Evolutionary conservation across 1,140 invertebrate species (phyloP), one percentile per base, ranked within the genome.

Genomic region (Papilio polyxenes): DNA sequence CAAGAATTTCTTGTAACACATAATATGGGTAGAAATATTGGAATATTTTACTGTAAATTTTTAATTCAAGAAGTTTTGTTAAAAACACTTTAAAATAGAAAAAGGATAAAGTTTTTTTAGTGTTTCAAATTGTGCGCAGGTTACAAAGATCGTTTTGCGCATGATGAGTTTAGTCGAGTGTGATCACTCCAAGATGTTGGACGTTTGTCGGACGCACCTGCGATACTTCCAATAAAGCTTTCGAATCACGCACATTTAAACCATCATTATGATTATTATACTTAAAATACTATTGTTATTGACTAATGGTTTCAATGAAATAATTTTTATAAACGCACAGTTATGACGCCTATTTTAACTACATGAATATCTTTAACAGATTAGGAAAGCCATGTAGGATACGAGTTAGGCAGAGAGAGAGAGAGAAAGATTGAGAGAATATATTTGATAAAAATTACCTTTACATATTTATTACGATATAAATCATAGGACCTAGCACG

Each of bases 101-200:
- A 56, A 56, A 31, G 2, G 23, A 31, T n/a, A 51, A 51, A 51
- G n/a, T 44, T 44, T 23, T 49, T 20, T 77, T 76, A 37, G 10
- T 31, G 10, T 49, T 15, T 20, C 13, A 75, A 51, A 53, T 31
- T 37, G 44, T 49, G 44, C 74, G 74, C 74, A 75, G 49, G 75
- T 56, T 15, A 49, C 9, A 3, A 51, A 15, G 13, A 9, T 49
- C 17, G 75, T 5, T 31, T 15, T 77, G 75, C 75, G 75, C 75
- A 77, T 77, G 75, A 51, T 49, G 3, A 49, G n/a, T 2, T 72
- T 11, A 77, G 75, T 77, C 75, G 75, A 77, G 75, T 77, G 75
- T 31, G 75, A 77, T 20, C 75, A 56, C 75, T 77, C 75, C 11
- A 31, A 13, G 10, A 77, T 9, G 49, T 7, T 20, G 75, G 75